Evolutionary conservation across 2,113 vertebrate species (phyloP).

Genomic region (Riparia riparia): DNA sequence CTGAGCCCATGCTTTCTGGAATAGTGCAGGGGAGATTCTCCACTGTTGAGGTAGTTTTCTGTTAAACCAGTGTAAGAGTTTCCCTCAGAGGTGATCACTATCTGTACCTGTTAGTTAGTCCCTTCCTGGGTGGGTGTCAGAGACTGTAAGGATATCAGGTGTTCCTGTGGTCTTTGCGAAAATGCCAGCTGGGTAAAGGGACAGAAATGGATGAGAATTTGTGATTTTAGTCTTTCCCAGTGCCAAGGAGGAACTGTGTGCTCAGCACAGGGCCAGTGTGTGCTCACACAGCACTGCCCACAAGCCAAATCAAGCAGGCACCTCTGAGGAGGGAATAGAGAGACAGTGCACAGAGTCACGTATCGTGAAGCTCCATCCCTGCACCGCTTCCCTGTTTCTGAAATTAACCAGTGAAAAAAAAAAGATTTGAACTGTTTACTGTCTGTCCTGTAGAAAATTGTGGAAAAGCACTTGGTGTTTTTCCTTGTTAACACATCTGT

Average conservation of each 20-base stretch:
- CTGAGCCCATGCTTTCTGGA: neutral
- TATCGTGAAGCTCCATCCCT: neutral
- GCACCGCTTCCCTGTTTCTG: neutral
- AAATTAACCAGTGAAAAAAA: neutral
- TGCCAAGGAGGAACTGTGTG: neutral
- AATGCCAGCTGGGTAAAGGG: neutral
- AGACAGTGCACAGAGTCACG: neutral
- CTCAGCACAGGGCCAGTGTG: neutral
- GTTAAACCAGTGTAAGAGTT: neutral
- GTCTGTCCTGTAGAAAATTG: neutral
- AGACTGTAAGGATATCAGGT: neutral
- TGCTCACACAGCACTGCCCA: neutral
- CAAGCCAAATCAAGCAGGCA: neutral
- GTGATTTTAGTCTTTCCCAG: neutral
- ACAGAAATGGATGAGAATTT: neutral
- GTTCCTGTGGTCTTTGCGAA: neutral
- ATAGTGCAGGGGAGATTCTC: neutral
- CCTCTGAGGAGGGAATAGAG: neutral
- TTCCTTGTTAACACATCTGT: neutral
- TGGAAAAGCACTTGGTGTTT: neutral
- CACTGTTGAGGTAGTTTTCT: neutral
- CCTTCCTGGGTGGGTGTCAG: neutral
- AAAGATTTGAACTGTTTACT: neutral
- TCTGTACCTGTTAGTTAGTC: neutral
- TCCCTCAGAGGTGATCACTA: neutral